Evolutionary conservation across 1,140 invertebrate genomes (phyloP).

Genomic region (Drosophila triauraria): DNA sequence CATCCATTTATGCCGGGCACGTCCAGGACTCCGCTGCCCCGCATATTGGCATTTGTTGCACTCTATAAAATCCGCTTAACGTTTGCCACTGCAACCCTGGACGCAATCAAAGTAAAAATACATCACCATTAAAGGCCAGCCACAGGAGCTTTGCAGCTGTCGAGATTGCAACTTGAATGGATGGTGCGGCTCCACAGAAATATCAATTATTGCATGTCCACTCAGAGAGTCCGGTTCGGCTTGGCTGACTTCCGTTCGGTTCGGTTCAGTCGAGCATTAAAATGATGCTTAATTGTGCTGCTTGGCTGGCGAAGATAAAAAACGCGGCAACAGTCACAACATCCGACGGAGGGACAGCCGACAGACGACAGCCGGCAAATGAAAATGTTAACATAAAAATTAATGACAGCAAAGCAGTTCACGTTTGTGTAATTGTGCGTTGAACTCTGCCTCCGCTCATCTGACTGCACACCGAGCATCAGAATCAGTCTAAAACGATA

Average conservation of each 20-base stretch:
- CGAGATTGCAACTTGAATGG: conserved; percentile 7
- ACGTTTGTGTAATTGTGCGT: conserved; percentile 50
- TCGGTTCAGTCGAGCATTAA: conserved; percentile 63
- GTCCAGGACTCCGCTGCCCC: conserved; percentile 41
- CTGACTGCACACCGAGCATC: conserved; percentile 24
- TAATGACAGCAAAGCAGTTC: conserved; percentile 49
- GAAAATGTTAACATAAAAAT: conserved; percentile 50
- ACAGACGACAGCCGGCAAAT: conserved; percentile 8
- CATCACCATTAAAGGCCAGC: conserved; percentile 67
- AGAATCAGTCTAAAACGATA: conserved; percentile 32
- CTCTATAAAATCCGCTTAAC: conserved; percentile 82
- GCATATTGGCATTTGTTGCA: conserved; percentile 80
- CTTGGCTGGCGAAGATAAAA: conserved; percentile 60
- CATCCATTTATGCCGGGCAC: conserved; percentile 74
- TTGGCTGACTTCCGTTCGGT: conserved; percentile 20
- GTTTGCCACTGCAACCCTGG: conserved; percentile 51
- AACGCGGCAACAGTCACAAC: conserved; percentile 32
- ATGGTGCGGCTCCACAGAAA: conserved; percentile 52
- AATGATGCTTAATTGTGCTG: conserved; percentile 71
- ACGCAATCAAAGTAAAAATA: conserved; percentile 70
- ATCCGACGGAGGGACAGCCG: conserved; percentile 14
- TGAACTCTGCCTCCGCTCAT: conserved; percentile 39
- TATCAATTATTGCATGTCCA: conserved; percentile 72
- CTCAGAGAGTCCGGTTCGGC: conserved; percentile 18
- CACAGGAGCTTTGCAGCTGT: conserved; percentile 30